Conservation (phyloP, 92 coral and sea anemone species). For the Epizoanthus illoricatus region DNA sequence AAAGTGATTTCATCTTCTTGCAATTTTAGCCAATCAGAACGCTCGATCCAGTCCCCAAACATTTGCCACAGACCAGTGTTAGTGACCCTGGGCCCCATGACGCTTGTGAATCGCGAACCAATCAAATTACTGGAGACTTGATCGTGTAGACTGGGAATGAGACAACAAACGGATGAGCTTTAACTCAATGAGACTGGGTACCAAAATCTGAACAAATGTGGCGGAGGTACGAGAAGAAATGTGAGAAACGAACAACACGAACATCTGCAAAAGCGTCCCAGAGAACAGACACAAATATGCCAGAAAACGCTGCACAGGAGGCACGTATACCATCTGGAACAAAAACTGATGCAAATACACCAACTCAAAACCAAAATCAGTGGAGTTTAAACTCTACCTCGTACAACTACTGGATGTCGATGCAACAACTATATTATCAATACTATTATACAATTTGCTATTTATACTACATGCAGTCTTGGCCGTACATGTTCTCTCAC, state of each 20-base stretch:
- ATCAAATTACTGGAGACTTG: too few relatives aligned
- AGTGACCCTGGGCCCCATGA: too few relatives aligned
- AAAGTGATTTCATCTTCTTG: too few relatives aligned
- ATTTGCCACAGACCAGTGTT: too few relatives aligned
- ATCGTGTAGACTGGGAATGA: too few relatives aligned
- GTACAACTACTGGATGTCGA: slow-evolving; percentile 10
- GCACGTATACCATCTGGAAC: neutral
- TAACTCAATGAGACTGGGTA: neutral
- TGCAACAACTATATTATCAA: slow-evolving; percentile 32
- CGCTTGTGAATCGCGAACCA: too few relatives aligned
- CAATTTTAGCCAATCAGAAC: too few relatives aligned
- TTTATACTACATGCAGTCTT: slow-evolving; percentile 29
- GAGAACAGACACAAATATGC: neutral
- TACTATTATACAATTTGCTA: slow-evolving; percentile 21
- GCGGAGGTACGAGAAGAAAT: neutral
- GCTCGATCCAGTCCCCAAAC: too few relatives aligned
- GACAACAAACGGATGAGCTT: too few relatives aligned
- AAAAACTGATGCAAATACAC: neutral
- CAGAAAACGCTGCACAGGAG: slow-evolving; percentile 2
- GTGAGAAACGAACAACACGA: too few relatives aligned
- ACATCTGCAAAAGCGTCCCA: neutral
- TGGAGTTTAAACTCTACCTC: neutral
- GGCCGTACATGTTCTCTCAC: slow-evolving; percentile 22
- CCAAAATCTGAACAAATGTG: slow-evolving; percentile 13
- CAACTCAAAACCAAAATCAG: neutral